A percentile compares a stretch with the other conserved stretches of the same genome.
phyloP scores from a whole-genome alignment of 2,888 invertebrate genomes.

The Metopia argyrocephala region DNA sequence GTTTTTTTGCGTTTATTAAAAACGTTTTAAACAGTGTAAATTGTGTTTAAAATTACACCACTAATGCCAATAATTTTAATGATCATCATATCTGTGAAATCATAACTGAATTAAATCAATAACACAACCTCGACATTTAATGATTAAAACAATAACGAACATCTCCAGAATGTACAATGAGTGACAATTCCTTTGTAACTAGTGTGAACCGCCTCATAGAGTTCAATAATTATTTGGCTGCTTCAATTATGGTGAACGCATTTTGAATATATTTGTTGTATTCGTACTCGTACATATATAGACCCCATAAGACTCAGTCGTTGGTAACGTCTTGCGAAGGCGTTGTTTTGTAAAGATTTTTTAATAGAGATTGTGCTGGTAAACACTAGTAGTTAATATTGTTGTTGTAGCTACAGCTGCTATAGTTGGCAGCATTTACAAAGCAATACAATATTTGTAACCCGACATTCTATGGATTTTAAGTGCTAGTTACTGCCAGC shows the following conservation, averaged over 20 bases:
- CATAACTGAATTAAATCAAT: background rate
- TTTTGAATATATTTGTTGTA: conserved; percentile 37
- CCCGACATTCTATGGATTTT: background rate
- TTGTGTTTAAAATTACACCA: background rate
- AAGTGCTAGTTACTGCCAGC: conserved; percentile 23
- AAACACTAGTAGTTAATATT: conserved; percentile 33
- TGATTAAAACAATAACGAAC: background rate
- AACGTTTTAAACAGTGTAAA: no score
- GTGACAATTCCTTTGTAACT: background rate
- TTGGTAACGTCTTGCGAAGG: conserved; percentile 32
- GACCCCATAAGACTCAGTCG: background rate
- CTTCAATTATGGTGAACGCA: conserved; percentile 46
- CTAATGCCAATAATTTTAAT: background rate
- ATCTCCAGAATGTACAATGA: background rate
- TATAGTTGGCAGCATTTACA: background rate
- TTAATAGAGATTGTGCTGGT: conserved; percentile 15
- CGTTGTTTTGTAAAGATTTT: conserved; percentile 39
- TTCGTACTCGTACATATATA: background rate
- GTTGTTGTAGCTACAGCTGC: background rate
- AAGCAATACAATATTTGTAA: background rate
- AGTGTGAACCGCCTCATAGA: conserved; percentile 11
- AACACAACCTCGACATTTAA: background rate
- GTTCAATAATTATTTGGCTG: conserved; percentile 11
- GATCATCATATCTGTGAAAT: background rate
- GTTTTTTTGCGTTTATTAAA: no score